Evolutionary conservation across 2,797 vertebrate species (phyloP).

Genomic region (Morus bassanus): DNA sequence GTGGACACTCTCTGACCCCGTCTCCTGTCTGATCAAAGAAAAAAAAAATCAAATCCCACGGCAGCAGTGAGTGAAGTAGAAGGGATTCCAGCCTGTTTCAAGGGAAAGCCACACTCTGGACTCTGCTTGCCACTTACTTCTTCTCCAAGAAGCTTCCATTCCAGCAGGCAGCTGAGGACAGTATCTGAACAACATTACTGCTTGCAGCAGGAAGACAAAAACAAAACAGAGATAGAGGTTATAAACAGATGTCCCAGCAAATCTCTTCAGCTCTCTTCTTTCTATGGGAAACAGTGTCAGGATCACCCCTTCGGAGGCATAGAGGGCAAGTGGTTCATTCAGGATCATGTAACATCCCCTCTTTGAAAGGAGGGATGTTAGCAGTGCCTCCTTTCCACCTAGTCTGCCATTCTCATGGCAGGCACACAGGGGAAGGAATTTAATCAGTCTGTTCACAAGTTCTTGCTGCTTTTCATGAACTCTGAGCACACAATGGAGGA

Average conservation of each 20-base stretch:
- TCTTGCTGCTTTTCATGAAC: neutral
- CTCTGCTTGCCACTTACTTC: slow-evolving; percentile 79
- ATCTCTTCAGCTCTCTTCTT: neutral
- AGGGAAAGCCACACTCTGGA: neutral
- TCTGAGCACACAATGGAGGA: neutral
- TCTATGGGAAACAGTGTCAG: neutral
- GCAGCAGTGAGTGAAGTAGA: neutral
- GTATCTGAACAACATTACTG: slow-evolving; percentile 89
- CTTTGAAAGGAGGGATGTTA: neutral
- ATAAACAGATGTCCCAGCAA: neutral
- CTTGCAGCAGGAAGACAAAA: slow-evolving; percentile 26
- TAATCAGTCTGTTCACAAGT: neutral
- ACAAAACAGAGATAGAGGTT: neutral
- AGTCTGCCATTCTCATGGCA: neutral
- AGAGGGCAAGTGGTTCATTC: neutral
- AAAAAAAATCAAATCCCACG: neutral
- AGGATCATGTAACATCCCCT: neutral
- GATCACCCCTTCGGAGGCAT: neutral
- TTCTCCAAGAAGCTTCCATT: slow-evolving; percentile 98
- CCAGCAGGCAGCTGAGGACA: slow-evolving; percentile 96
- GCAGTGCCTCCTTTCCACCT: neutral
- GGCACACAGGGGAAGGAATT: neutral
- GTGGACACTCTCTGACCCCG: neutral
- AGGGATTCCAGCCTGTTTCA: neutral
- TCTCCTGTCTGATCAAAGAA: neutral